Evolutionary conservation across 2,113 vertebrate species (phyloP).

Genomic region (Pituophis catenifer): DNA sequence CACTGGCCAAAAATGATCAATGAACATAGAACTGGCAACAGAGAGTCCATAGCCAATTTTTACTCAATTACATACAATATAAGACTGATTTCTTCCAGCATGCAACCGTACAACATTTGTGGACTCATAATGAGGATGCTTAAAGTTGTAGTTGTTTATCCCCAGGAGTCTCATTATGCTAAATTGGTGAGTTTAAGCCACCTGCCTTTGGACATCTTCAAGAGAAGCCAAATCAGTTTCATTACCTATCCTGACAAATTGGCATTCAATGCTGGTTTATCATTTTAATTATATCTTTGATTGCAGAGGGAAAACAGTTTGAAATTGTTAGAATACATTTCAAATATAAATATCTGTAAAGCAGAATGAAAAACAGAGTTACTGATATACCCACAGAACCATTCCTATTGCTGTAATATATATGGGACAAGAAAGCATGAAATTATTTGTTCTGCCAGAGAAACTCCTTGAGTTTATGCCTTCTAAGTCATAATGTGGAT

Average conservation of each 20-base stretch:
- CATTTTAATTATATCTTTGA: slow-evolving; percentile 67
- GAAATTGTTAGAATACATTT: slow-evolving; percentile 57
- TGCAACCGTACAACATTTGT: slow-evolving; percentile 38
- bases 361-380: slow-evolving; percentile 36
- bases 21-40: background rate
- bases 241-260: slow-evolving; percentile 58
- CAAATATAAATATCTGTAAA: slow-evolving; percentile 40
- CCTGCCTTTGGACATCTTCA: slow-evolving; percentile 56
- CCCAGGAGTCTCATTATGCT: slow-evolving; percentile 58
- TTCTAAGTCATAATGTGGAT: background rate
- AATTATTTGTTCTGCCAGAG: background rate
- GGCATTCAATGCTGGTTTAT: slow-evolving; percentile 61
- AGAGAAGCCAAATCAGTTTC: slow-evolving; percentile 54
- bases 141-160: slow-evolving; percentile 47
- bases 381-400: slow-evolving; percentile 37
- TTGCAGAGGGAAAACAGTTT: slow-evolving; percentile 54
- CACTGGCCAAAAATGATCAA: background rate
- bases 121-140: slow-evolving; percentile 46
- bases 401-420: slow-evolving; percentile 44
- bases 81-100: slow-evolving; percentile 11
- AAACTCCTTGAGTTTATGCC: background rate
- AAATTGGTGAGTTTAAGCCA: slow-evolving; percentile 60
- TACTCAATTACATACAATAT: background rate
- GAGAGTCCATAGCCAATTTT: background rate
- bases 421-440: background rate